phyloP scores from a whole-genome alignment of 2,888 invertebrate species.

The Drosophila gaucha region DNA sequence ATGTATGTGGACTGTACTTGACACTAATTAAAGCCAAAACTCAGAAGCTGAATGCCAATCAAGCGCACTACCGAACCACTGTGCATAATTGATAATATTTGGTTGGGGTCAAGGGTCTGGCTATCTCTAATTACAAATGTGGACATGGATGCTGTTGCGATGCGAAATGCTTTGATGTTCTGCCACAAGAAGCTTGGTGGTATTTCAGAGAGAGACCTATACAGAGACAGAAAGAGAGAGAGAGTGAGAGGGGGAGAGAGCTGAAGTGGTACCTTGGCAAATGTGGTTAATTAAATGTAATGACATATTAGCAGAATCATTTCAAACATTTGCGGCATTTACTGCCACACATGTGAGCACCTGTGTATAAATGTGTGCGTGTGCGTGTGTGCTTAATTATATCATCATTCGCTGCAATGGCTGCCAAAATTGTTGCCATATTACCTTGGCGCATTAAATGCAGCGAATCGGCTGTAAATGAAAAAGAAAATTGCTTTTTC shows the following conservation, averaged over 20 bases:
- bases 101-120: constrained; percentile 9
- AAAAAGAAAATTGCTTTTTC: constrained; percentile 46
- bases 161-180: constrained; percentile 65
- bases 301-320: constrained; percentile 64
- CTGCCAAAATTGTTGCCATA: constrained; percentile 10
- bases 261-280: constrained; percentile 17
- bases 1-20: constrained; percentile 35
- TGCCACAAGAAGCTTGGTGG: constrained; percentile 13
- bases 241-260: neutral
- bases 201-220: neutral
- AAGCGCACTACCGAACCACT: constrained; percentile 18
- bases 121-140: constrained; percentile 58
- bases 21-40: constrained; percentile 56
- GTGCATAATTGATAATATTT: constrained; percentile 71
- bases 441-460: constrained; percentile 9
- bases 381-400: constrained; percentile 18
- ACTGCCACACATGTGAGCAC: neutral
- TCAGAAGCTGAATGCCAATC: constrained; percentile 49
- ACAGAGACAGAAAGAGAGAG: neutral
- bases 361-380: neutral
- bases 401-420: constrained; percentile 22
- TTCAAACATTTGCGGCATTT: constrained; percentile 42
- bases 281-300: constrained; percentile 79
- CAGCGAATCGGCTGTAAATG: constrained; percentile 32
- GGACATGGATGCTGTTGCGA: constrained; percentile 10